Base-by-base conservation (phyloP, 1,140 invertebrate genomes). In the Saccostrea glomerata region DNA sequence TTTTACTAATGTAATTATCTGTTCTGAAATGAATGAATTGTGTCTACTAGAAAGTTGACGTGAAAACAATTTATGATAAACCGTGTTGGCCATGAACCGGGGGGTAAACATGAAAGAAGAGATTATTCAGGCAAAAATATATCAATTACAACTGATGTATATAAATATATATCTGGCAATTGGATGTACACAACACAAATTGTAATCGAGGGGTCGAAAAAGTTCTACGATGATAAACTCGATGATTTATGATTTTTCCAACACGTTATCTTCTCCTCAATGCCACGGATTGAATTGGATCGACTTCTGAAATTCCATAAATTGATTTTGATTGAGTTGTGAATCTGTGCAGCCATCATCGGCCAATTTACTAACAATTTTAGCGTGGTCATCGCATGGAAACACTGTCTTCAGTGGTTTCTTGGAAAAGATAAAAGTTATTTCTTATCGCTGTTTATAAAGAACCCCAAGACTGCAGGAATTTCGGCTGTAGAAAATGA, bases 321-420 rank as follows among this genome's bases (percentile, higher is more conserved):
- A 30, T 77, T 77, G 0, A 77, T 11, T 30, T 77, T 77, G 70
- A 77, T 77, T 30, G 25, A 36, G 25, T 11, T 23, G 13, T 17
- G 70, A 77, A 36, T 77, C 70, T 30, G 3, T 15, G 30, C 15
- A 25, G 25, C 15, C 25, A 25, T 77, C 70, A 77, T 36, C 23
- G 23, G 70, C 70, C 70, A 77, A 30, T 36, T 77, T 77, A 77
- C 25, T 77, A 77, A 77, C 11, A 30, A 77, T 77, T 36, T 77
- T 25, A 12, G 30, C 70, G 4, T 77, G 70, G 70, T 77, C 70
- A 36, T 77, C 70, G 30, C 11, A 30, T 77, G 23, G 7, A 36
- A 12, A 5, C 9, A 63, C 58, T 63, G 20, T 17, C 15, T n/a
- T 20, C 15, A 20, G 58, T 63, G 13, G 58, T 30, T 36, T 77